These are phyloP conservation scores for Drosophila kurseongensis DNA, from an alignment of 1,140 invertebrate species.

Conservation along the genomic window DNA sequence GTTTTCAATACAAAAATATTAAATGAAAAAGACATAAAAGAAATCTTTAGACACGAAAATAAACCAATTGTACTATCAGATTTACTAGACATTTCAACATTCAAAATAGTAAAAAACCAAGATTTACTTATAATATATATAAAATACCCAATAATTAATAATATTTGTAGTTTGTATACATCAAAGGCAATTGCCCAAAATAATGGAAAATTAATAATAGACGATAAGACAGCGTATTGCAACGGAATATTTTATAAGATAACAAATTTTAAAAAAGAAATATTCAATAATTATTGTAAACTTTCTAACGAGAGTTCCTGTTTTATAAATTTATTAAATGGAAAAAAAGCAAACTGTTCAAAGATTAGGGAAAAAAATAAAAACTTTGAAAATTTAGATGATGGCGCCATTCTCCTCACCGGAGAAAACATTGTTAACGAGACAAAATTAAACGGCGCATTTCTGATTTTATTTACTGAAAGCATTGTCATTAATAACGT, in stretches of 20 bases:
- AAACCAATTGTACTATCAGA: background rate
- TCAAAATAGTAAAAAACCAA: background rate
- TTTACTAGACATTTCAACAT: background rate
- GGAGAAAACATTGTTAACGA: no score
- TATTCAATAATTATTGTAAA: background rate
- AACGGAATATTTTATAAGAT: conserved; percentile 1
- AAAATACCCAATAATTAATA: background rate
- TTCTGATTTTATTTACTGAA: no score
- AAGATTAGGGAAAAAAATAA: no score
- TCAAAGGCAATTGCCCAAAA: background rate
- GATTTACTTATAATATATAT: background rate
- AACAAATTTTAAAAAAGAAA: background rate
- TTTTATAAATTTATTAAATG: no score
- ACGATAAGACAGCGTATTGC: no score
- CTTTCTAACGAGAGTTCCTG: background rate
- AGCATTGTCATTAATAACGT: no score
- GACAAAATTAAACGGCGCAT: no score
- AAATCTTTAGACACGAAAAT: background rate
- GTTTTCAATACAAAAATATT: background rate
- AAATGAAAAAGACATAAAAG: background rate
- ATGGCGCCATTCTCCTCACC: no score
- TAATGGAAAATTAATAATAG: background rate
- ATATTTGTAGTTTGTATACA: background rate
- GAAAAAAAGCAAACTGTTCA: no score
- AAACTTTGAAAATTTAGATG: no score